Evolutionary conservation across 2,113 vertebrate genomes (phyloP), one percentile per base, ranked within the genome.

Genomic region (Lophura nycthemera): DNA sequence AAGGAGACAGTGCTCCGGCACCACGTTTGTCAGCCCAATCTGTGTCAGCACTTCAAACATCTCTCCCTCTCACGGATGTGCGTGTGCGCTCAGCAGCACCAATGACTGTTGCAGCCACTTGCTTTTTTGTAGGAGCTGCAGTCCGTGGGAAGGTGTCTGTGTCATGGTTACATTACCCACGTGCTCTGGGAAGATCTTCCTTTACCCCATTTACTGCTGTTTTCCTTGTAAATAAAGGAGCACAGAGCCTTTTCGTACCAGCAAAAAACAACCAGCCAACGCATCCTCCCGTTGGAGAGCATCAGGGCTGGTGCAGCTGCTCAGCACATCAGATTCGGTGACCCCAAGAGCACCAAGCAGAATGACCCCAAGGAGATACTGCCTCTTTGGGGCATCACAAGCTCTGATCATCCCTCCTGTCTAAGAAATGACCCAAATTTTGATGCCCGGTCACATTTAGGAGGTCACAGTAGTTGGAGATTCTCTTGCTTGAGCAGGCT

Each of bases 71-170:
- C 14, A 88, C 0, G 18, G 89, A 84, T 54, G 8, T 87, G 77
- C 86, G 76, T 60, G 66, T 52, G 66, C 43, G 84, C 94, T 91
- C 89, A 75, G 94, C 96, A 87, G 80, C 87, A 70, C 47, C 10
- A 7, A 59, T 1, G n/a, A 48, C 52, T 38, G 50, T 20, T 52
- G 45, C 81, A 91, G 92, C 80, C 78, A 90, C 94, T 96, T 92
- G 94, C 90, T 95, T 83, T 88, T 86, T 74, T 81, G 91, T 4
- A 90, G 73, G 77, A 95, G 93, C 86, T 89, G 92, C 83, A 93
- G 88, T 74, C 77, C 1, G 77, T 95, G 88, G 96, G 93, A 96
- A 94, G 95, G 88, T 90, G 89, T 82, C 83, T 90, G 70, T 88
- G 80, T 82, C 89, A 89, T 8, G 12, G 73, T 86, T 92, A 81